A percentile compares a stretch with the other conserved stretches of the same genome.
Evolutionary conservation across 2,888 invertebrate genomes (phyloP).

Genomic region (Deilephila porcellus): DNA sequence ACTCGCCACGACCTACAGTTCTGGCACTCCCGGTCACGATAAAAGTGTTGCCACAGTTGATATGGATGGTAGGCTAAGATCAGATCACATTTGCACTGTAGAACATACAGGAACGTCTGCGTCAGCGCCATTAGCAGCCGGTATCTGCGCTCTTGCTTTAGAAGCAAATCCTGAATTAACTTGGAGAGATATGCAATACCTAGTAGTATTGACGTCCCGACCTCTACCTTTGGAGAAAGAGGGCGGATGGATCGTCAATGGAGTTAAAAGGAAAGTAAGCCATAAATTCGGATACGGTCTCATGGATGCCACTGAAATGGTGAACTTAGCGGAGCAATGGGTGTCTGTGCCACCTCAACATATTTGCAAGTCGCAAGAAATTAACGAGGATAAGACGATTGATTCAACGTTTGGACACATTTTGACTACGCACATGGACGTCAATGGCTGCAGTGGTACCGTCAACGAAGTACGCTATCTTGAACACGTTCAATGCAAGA

Average conservation of each 20-base stretch:
- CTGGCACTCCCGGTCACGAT: slow-evolving; percentile 96
- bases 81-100: slow-evolving; percentile 94
- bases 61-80: slow-evolving; percentile 93
- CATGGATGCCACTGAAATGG: slow-evolving; percentile 98
- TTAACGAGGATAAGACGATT: slow-evolving; percentile 92
- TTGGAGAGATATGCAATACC: slow-evolving; percentile 99
- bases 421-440: slow-evolving; percentile 93
- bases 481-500: slow-evolving; percentile 99
- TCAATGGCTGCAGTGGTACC: slow-evolving; percentile 94
- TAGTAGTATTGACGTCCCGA: slow-evolving; percentile 95
- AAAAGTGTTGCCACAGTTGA: slow-evolving; percentile 96
- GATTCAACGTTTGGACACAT: slow-evolving; percentile 91
- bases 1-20: slow-evolving; percentile 98
- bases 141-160: slow-evolving; percentile 95
- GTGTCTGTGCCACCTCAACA: slow-evolving; percentile 96
- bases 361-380: slow-evolving; percentile 96
- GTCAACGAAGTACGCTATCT: slow-evolving; percentile 95
- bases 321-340: slow-evolving; percentile 96
- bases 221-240: slow-evolving; percentile 95
- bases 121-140: slow-evolving; percentile 97
- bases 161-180: slow-evolving; percentile 97
- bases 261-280: slow-evolving; percentile 96
- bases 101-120: slow-evolving; percentile 97
- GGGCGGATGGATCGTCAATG: slow-evolving; percentile 96
- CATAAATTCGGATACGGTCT: slow-evolving; percentile 99